Base-by-base conservation (phyloP, 2,888 invertebrate species). In the Eulithis prunata region DNA sequence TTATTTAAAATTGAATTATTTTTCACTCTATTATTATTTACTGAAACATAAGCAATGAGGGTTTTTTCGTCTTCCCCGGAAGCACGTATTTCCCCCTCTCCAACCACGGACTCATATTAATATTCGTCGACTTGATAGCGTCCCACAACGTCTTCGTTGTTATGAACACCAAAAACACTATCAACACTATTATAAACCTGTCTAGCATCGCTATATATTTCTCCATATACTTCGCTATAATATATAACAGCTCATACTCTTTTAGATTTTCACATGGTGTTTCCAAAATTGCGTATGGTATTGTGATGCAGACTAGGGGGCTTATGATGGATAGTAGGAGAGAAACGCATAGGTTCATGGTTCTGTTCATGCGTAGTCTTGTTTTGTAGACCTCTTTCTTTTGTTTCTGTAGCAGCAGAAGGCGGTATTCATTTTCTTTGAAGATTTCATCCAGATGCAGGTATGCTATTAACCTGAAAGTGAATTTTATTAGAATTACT, bases 81-180 rank as follows among this genome's bases (percentile, higher is more conserved):
- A 72, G 7, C 0, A 57, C 49, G 65, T 85, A 86, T 51, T 81
- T 83, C 0, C 83, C 83, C 21, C 73, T 75, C 60, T 81, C 82
- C 3, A 82, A 54, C 87, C 87, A 86, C 0, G 85, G 84, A 46
- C 81, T 83, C 58, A 78, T 77, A 51, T 71, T 79, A 2, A 83
- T 81, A 64, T 83, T 73, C 0, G 85, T 85, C 36, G 75, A 78
- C n/a, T 74, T 72, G 0, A 87, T 81, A 3, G 75, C 87, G 64
- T 85, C 85, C 0, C 73, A 4, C 0, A 86, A 3, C 8, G 80
- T 80, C 12, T 70, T 77, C 0, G 67, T 59, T 2, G 78, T 64
- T 2, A 84, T 69, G 57, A 73, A 73, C 0, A 80, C 56, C n/a
- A 87, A 64, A 10, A 81, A 49, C 1, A 84, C 58, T 3, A 71